Conservation (phyloP, 2,113 vertebrate species). For the Tyrannus savana region DNA sequence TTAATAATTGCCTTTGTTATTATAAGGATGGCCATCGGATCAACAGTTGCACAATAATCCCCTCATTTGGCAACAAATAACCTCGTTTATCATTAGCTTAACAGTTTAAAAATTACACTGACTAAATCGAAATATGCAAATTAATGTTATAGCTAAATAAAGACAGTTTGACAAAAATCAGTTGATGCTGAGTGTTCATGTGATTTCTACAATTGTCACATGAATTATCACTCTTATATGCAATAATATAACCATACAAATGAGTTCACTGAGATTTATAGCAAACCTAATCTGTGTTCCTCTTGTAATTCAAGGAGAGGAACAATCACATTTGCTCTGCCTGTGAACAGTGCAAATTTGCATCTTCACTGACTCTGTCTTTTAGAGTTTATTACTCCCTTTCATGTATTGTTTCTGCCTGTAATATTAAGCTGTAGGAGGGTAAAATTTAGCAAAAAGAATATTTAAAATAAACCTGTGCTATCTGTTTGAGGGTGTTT, state of each 20-base stretch:
- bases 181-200: neutral
- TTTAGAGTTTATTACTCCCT: conserved; percentile 23
- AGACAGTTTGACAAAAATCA: conserved; percentile 29
- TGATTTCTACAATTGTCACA: conserved; percentile 27
- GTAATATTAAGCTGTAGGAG: neutral
- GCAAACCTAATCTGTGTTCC: conserved; percentile 33
- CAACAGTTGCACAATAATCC: neutral
- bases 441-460: neutral
- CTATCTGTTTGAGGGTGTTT: neutral
- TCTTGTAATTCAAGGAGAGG: conserved; percentile 49
- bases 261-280: conserved; percentile 46
- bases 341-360: conserved; percentile 19
- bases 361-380: conserved; percentile 27
- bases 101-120: conserved; percentile 12
- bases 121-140: neutral
- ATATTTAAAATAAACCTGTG: neutral
- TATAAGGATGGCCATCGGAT: neutral
- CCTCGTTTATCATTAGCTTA: conserved; percentile 31
- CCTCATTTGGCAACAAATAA: neutral
- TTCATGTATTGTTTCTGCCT: neutral
- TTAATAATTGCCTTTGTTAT: neutral
- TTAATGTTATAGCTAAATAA: neutral
- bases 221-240: conserved; percentile 1
- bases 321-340: conserved; percentile 23
- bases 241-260: conserved; percentile 26